A percentile compares a stretch with the other conserved stretches of the same genome.
phyloP scores from a whole-genome alignment of 2,797 vertebrate species.

The Echiichthys vipera region DNA sequence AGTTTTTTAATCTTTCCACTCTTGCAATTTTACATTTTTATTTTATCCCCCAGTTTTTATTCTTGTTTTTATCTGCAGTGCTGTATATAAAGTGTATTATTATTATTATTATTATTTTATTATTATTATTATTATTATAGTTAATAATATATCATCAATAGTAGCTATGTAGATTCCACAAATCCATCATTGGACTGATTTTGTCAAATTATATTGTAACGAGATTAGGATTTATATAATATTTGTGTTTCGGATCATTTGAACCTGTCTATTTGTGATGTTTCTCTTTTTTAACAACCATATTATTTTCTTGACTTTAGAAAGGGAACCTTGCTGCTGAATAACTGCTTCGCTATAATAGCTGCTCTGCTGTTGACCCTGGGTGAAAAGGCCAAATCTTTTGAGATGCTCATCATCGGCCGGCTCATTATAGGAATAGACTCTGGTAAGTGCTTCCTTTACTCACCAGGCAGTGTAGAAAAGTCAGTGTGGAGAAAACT shows the following conservation, averaged over 20 bases:
- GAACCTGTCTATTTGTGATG: background rate
- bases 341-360: conserved; percentile 89
- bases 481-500: background rate
- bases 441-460: conserved; percentile 86
- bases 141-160: no score
- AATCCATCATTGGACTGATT: background rate
- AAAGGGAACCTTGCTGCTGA: conserved; percentile 90
- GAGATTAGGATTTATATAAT: background rate
- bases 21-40: background rate
- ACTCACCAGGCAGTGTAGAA: background rate
- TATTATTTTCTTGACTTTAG: conserved; percentile 67
- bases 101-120: no score
- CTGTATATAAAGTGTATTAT: background rate
- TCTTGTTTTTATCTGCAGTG: background rate
- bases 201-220: background rate
- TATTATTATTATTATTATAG: no score
- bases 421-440: conserved; percentile 92
- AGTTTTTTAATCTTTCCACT: background rate
- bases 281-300: background rate
- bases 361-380: conserved; percentile 89
- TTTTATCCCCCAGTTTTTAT: background rate
- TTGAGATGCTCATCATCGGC: conserved; percentile 95
- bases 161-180: no score
- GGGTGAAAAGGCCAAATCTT: conserved; percentile 84
- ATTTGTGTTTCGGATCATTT: background rate